Evolutionary conservation across 2,113 vertebrate species (phyloP).

Genomic region (Myocastor coypus): DNA sequence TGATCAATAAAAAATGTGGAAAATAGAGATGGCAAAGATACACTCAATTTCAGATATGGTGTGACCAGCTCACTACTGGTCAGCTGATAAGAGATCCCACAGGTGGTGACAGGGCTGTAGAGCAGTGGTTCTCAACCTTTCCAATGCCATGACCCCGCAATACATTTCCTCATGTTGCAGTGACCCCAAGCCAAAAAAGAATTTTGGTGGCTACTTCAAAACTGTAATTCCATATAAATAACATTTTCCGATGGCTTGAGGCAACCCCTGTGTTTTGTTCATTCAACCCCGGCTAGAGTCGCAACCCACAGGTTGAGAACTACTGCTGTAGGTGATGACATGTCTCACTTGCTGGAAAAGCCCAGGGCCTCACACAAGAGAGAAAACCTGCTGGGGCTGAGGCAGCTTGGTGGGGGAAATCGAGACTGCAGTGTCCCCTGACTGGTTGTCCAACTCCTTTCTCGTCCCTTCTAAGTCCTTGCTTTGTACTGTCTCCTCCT

Average conservation of each 20-base stretch:
- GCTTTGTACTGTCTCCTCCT: background rate
- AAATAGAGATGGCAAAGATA: background rate
- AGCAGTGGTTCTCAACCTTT: no score
- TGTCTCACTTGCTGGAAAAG: background rate
- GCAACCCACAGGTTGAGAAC: no score
- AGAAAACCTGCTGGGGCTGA: background rate
- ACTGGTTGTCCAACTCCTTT: background rate
- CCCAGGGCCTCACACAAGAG: background rate
- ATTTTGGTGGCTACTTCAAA: no score
- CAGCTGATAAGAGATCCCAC: background rate
- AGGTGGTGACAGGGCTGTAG: background rate
- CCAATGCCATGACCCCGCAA: no score
- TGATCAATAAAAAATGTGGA: background rate
- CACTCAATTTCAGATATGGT: background rate
- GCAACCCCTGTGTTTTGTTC: no score
- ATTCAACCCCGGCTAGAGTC: no score
- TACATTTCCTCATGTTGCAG: no score
- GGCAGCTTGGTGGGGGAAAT: background rate
- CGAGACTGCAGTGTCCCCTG: background rate
- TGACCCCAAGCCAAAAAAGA: no score
- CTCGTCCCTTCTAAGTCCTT: background rate
- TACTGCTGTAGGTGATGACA: no score
- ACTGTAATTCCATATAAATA: no score
- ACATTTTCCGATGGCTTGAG: no score
- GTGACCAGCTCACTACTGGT: background rate